Evolutionary conservation across 2,797 vertebrate species (phyloP).

Genomic region (Xenops minutus): DNA sequence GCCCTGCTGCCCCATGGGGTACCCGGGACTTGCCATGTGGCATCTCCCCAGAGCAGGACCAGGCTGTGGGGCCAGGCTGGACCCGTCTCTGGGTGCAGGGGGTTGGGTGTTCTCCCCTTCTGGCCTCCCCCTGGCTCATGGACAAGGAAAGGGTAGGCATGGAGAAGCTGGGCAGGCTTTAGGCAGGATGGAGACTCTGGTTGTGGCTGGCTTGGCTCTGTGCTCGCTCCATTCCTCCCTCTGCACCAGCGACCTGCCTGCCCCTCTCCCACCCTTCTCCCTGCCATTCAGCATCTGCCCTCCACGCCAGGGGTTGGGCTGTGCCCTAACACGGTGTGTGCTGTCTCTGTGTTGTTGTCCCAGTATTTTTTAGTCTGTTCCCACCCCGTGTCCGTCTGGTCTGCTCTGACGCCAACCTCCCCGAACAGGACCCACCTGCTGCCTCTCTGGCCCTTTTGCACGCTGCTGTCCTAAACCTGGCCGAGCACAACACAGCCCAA

Average conservation of each 20-base stretch:
- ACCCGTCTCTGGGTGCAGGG: not conserved
- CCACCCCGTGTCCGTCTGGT: conserved; percentile 49
- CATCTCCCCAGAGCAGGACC: not conserved
- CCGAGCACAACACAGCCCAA: conserved; percentile 33
- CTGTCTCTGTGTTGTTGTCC: conserved; percentile 67
- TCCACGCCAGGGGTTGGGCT: not conserved
- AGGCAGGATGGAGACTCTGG: not conserved
- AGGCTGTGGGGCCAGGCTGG: not conserved
- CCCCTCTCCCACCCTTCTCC: not conserved
- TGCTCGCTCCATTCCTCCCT: not conserved
- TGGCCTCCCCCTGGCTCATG: rapidly evolving
- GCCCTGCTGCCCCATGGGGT: not conserved
- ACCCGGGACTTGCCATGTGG: rapidly evolving
- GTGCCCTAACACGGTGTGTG: conserved; percentile 9
- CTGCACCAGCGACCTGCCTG: not conserved
- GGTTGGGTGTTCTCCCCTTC: not conserved
- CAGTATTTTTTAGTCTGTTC: conserved; percentile 65
- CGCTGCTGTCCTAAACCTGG: conserved; percentile 52
- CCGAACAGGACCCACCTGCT: conserved; percentile 60
- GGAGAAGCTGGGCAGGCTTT: not conserved
- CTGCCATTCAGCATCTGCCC: conserved; percentile 9
- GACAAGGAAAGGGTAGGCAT: not conserved
- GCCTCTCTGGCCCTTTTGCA: conserved; percentile 58
- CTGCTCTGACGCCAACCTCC: conserved; percentile 43
- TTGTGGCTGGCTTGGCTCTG: conserved; percentile 35